Evolutionary conservation across 2,888 invertebrate genomes (phyloP), one percentile per base, ranked within the genome.

Genomic region (Ennomos quercinarius): DNA sequence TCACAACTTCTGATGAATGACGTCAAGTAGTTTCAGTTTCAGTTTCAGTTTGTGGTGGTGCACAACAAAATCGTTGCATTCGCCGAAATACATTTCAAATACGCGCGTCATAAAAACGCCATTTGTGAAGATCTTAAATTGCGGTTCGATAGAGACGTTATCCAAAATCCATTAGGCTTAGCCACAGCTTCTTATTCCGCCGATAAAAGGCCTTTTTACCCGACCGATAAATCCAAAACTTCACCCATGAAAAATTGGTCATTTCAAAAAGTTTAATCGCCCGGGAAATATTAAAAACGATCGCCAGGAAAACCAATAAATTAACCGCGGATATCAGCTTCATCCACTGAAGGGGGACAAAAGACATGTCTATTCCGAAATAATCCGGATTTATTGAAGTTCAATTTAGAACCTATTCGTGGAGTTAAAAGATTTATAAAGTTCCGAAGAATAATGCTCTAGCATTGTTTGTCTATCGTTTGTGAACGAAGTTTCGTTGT

Each of bases 341-440:
- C 72, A 74, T 73, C 73, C 73, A 70, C 51, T 45, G 58, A 48
- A 60, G 46, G 45, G 41, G 58, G 68, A 73, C 74, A 78, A 80
- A 76, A 79, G 82, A 83, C 80, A 72, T 75, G 73, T 79, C 68
- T 86, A 85, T 87, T 85, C 83, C 81, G 76, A 80, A 84, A 83
- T 88, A 85, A 88, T 85, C 83, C 81, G 77, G 82, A 86, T 84
- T 87, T 84, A 83, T 83, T 70, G 71, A 69, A 71, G 69, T 67
- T 71, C 74, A 64, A 50, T 67, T 67, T 64, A 68, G 66, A 70
- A 72, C 69, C 78, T 74, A 78, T 83, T 76, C 77, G 72, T 72
- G 74, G 84, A 77, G 80, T 87, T 85, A 85, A 85, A 84, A 82
- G 87, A 84, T 87, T 87, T 83, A 70, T 75, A 62, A 77, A 83